Evolutionary conservation across 1,140 invertebrate species (phyloP).

Genomic region (Chrysomallon squamiferum): DNA sequence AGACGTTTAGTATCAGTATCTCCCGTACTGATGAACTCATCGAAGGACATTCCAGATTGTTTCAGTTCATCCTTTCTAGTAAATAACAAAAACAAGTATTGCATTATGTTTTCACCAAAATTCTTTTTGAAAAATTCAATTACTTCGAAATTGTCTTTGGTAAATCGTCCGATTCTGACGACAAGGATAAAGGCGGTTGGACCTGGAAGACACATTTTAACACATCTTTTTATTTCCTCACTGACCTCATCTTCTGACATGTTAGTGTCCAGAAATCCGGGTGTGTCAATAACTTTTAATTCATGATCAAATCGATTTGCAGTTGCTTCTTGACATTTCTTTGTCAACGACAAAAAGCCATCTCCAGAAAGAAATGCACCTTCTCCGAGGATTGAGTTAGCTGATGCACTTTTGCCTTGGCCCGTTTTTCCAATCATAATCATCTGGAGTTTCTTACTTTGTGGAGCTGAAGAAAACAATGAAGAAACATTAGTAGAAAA

Average conservation of each 20-base stretch:
- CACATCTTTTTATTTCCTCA: constrained; percentile 31
- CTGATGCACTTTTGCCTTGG: no score
- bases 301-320: no score
- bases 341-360: no score
- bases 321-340: no score
- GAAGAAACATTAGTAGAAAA: no score
- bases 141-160: constrained; percentile 6
- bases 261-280: constrained; percentile 27
- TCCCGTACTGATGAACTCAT: not conserved
- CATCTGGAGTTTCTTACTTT: no score
- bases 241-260: constrained; percentile 11
- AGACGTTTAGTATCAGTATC: no score
- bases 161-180: constrained; percentile 6
- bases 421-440: no score
- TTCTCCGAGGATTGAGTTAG: no score
- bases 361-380: no score
- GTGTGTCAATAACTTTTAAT: constrained; percentile 27
- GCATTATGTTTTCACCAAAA: constrained; percentile 6
- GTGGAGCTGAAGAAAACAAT: no score
- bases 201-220: constrained; percentile 21
- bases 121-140: not conserved
- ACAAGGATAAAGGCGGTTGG: constrained; percentile 17
- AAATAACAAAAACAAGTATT: constrained; percentile 14
- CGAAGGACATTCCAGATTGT: not conserved
- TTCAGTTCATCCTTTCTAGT: constrained; percentile 9